phyloP scores from a whole-genome alignment of 2,797 vertebrate genomes.

The Spatula versicolor region DNA sequence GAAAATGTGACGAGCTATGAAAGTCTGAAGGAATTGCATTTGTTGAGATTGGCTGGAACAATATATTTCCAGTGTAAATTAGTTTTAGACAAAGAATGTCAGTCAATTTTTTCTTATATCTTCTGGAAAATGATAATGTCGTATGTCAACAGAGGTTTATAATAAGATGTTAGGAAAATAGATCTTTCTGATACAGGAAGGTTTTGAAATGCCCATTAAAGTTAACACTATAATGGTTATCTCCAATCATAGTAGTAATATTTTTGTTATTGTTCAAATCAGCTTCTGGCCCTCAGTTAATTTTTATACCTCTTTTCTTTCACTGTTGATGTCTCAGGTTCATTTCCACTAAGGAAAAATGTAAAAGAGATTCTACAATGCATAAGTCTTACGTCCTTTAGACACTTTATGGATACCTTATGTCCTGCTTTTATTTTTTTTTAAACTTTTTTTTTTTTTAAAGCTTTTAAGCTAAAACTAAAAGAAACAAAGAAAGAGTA shows the following conservation, averaged over 20 bases:
- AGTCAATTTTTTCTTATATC: background rate
- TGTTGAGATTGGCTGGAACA: background rate
- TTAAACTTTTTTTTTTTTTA: too few relatives aligned
- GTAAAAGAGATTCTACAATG: accelerated
- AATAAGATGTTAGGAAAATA: background rate
- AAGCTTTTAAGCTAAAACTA: background rate
- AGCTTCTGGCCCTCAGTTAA: background rate
- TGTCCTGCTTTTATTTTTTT: background rate
- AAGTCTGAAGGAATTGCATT: background rate
- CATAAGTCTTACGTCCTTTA: background rate
- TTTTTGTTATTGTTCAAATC: background rate
- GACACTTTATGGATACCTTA: background rate
- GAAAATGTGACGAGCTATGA: background rate
- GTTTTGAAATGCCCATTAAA: background rate
- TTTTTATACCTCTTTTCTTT: background rate
- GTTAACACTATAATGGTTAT: accelerated
- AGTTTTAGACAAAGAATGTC: background rate
- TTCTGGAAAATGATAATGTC: background rate
- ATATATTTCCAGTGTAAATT: background rate
- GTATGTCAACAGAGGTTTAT: background rate
- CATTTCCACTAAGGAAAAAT: background rate
- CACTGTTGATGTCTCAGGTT: background rate
- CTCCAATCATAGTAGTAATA: background rate
- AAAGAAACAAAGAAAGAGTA: background rate
- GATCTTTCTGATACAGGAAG: background rate